phyloP scores from a whole-genome alignment of 2,113 vertebrate genomes.

The Colinus virginianus region DNA sequence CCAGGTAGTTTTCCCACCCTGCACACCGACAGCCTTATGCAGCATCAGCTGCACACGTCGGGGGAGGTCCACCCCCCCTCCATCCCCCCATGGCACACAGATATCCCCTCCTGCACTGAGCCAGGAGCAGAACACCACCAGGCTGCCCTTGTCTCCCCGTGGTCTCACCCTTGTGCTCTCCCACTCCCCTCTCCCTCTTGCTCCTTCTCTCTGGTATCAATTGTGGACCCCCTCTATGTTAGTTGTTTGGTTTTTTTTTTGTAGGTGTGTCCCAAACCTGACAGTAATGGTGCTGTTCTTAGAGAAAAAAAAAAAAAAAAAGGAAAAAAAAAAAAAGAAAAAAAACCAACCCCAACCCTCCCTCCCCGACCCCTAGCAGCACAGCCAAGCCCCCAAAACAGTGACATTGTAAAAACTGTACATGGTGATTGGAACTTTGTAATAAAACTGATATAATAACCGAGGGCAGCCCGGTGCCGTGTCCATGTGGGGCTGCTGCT shows the following conservation, averaged over 20 bases:
- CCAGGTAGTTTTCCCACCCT: not conserved
- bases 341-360: not conserved
- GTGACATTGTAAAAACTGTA: slow-evolving; percentile 78
- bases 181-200: not conserved
- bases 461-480: not conserved
- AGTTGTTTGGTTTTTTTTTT: not conserved
- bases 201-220: slow-evolving; percentile 17
- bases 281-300: slow-evolving; percentile 55
- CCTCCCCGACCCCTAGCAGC: not conserved
- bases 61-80: not conserved
- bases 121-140: slow-evolving; percentile 13
- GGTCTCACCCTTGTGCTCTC: slow-evolving; percentile 2
- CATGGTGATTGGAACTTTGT: slow-evolving; percentile 78
- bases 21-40: slow-evolving; percentile 31
- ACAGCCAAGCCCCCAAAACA: slow-evolving; percentile 16
- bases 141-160: slow-evolving; percentile 7
- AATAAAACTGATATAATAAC: slow-evolving; percentile 69
- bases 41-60: not conserved
- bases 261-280: slow-evolving; percentile 52
- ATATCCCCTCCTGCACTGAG: not conserved
- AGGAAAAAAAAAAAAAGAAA: not conserved
- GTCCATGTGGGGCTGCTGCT: not conserved
- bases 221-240: slow-evolving; percentile 38
- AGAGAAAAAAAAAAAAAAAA: slow-evolving; percentile 27
- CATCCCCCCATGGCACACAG: not conserved